A percentile compares a stretch with the other conserved stretches of the same genome.
These are phyloP conservation scores for Drosophila merina DNA, from an alignment of 2,888 invertebrate genomes.

Conservation along the genomic window DNA sequence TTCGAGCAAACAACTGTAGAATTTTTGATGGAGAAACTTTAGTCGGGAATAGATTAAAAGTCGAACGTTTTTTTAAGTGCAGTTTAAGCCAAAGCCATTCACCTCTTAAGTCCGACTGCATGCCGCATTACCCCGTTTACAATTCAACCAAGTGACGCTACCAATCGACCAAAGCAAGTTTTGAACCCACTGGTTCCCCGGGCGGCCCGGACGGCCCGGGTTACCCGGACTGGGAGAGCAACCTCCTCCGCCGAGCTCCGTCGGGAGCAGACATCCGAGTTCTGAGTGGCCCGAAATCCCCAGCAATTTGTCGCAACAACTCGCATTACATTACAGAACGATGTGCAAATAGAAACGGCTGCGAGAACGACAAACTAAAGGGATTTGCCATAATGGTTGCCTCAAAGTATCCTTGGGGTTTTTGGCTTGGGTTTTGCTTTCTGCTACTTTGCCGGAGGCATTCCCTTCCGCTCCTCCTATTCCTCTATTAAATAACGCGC, in stretches of 20 bases:
- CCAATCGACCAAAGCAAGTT: slow-evolving; percentile 43
- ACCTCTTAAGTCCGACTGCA: slow-evolving; percentile 60
- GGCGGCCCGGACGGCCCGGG: neutral
- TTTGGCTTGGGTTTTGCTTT: slow-evolving; percentile 40
- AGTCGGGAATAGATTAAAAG: neutral
- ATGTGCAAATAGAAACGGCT: slow-evolving; percentile 69
- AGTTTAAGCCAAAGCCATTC: slow-evolving; percentile 54
- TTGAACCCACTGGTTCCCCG: slow-evolving; percentile 5
- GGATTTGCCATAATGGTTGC: slow-evolving; percentile 65
- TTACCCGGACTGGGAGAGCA: neutral
- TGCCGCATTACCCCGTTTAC: slow-evolving; percentile 51
- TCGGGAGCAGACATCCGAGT: slow-evolving; percentile 21
- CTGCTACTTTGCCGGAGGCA: slow-evolving; percentile 30
- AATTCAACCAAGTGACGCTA: slow-evolving; percentile 47
- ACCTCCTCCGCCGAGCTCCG: slow-evolving; percentile 18
- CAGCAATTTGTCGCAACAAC: slow-evolving; percentile 76
- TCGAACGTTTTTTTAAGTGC: slow-evolving; percentile 6
- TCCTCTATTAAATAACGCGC: slow-evolving; percentile 49
- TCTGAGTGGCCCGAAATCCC: slow-evolving; percentile 64
- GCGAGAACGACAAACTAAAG: slow-evolving; percentile 55
- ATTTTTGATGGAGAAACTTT: neutral
- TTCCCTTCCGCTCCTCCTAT: slow-evolving; percentile 12
- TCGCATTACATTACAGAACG: slow-evolving; percentile 77
- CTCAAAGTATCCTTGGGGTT: slow-evolving; percentile 50
- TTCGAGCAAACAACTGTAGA: neutral